Base-by-base conservation (phyloP, 2,797 vertebrate species). In the Lateolabrax maculatus region DNA sequence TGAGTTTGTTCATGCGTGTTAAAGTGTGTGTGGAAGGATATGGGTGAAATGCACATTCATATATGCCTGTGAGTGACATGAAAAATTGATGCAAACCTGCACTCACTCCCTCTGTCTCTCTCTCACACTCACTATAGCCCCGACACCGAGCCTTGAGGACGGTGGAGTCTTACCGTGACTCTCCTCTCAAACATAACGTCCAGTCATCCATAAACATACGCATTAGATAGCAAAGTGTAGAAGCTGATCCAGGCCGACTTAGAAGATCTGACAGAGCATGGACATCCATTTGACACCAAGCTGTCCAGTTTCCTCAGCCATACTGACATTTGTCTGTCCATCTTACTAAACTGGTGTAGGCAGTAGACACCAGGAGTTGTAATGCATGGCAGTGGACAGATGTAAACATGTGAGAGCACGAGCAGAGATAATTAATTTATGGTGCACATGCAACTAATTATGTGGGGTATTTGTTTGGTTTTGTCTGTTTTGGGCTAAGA, bases 1-100 rank as follows among this genome's bases (percentile, higher is more conserved):
- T 6, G 15, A 16, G 3, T 46, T 34, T 63, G 57, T 57, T 49
- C 49, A 53, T 72, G 48, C 34, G 60, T 51, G 2, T 41, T 27
- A 13, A 63, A 39, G 36, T 57, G 39, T 76, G 41, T 74, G 39
- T 19, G 9, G 27, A 16, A 6, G 31, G 48, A 2, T 41, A n/a
- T 18, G 11, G 51, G 13, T 73, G 57, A 21, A 25, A 31, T 46
- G 27, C 73, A 81, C 64, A 63, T 83, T 46, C 41, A 61, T 77
- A 74, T 84, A 62, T 78, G 69, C 64, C 60, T 61, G 7, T 52
- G 43, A 87, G 78, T 64, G 77, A 85, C 78, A 85, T 86, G 69
- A 75, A 83, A 90, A 90, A 90, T 91, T 55, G 41, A 92, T 87
- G 84, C 55, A 81, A 85, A 84, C 73, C 56, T 77, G 57, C 60